phyloP scores from a whole-genome alignment of 2,113 vertebrate species.

The Cavia aperea region DNA sequence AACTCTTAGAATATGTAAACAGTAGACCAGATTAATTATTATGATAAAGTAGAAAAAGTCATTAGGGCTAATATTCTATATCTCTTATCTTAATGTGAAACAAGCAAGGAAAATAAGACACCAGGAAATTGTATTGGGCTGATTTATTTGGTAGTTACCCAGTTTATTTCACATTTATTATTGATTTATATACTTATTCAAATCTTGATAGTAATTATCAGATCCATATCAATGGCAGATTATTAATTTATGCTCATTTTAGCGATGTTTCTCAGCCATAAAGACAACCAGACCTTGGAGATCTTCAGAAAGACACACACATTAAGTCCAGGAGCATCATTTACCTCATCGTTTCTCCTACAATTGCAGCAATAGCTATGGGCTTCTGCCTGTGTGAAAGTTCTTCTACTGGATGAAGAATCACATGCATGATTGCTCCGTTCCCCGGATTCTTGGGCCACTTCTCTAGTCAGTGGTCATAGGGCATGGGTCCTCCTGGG shows the following conservation, averaged over 20 bases:
- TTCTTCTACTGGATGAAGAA: background rate
- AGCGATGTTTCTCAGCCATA: slow-evolving; percentile 29
- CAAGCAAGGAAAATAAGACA: slow-evolving; percentile 35
- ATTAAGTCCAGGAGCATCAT: background rate
- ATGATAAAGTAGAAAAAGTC: slow-evolving; percentile 39
- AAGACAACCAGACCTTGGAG: slow-evolving; percentile 18
- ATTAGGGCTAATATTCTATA: slow-evolving; percentile 15
- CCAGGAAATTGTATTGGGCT: slow-evolving; percentile 16
- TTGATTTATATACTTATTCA: slow-evolving; percentile 43
- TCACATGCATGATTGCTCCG: background rate
- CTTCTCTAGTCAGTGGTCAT: background rate
- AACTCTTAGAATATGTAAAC: slow-evolving; percentile 36
- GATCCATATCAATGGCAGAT: slow-evolving; percentile 36
- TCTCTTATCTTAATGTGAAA: slow-evolving; percentile 46
- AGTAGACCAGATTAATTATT: slow-evolving; percentile 33
- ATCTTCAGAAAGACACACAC: slow-evolving; percentile 27
- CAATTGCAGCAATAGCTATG: background rate
- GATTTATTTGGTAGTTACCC: slow-evolving; percentile 43
- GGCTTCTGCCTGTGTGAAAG: background rate
- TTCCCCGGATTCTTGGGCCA: background rate
- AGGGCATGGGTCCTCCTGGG: background rate
- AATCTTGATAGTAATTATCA: slow-evolving; percentile 38
- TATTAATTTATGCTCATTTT: slow-evolving; percentile 51
- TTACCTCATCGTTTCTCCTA: slow-evolving; percentile 42
- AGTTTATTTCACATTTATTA: slow-evolving; percentile 54